Evolutionary conservation across 2,113 vertebrate species (phyloP).

Genomic region (Salvator merianae): DNA sequence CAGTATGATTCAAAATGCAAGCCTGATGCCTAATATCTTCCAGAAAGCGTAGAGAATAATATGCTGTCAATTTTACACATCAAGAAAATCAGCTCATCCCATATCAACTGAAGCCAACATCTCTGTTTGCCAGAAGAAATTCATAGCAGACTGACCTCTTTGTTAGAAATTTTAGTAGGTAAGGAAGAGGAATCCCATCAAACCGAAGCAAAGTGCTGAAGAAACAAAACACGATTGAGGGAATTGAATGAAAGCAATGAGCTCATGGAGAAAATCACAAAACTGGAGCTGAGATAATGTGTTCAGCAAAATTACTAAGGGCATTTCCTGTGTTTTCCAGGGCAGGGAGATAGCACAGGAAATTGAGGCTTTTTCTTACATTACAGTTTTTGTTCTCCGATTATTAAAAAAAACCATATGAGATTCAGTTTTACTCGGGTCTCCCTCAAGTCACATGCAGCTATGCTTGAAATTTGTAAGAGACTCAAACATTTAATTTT

Average conservation of each 20-base stretch:
- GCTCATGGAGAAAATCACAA: background rate
- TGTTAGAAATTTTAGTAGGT: background rate
- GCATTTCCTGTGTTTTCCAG: too few relatives aligned
- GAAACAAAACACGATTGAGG: background rate
- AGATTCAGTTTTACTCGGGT: background rate
- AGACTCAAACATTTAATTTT: background rate
- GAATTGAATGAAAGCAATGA: too few relatives aligned
- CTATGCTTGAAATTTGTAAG: background rate
- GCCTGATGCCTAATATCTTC: background rate
- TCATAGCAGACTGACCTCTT: background rate
- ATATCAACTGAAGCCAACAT: background rate
- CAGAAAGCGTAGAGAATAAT: constrained; percentile 1
- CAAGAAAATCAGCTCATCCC: background rate
- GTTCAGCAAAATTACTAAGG: background rate
- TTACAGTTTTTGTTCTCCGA: background rate
- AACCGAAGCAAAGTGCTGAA: background rate
- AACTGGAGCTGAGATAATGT: background rate
- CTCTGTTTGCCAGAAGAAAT: background rate
- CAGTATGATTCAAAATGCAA: background rate
- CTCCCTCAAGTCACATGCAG: background rate
- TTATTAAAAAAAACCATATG: background rate
- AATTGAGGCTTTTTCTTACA: background rate
- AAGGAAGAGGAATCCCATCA: background rate
- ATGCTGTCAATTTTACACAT: background rate
- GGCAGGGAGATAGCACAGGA: background rate